Percentiles rank a stretch among this genome's conserved stretches.
These are phyloP conservation scores for Timema cristinae DNA, from an alignment of 2,888 invertebrate species.

Conservation along the genomic window DNA sequence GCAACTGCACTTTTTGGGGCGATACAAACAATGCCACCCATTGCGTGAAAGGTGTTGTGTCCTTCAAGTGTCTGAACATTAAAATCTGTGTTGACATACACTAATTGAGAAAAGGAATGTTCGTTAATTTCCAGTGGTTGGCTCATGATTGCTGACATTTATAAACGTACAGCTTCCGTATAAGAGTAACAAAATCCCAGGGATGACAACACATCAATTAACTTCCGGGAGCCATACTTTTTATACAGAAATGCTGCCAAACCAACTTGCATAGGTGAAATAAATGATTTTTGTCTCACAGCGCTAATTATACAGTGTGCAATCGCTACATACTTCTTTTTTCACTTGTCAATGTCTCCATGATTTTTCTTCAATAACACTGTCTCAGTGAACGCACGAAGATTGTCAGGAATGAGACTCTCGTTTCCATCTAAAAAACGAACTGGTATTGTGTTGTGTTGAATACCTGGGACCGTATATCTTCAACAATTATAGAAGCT, in stretches of 20 bases:
- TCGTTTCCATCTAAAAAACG: too few species aligned
- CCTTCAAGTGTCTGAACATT: constrained; percentile 4
- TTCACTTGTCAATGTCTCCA: too few species aligned
- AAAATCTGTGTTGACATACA: neutral
- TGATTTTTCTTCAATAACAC: too few species aligned
- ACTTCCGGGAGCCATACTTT: neutral
- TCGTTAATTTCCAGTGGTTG: neutral
- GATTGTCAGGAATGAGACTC: too few species aligned
- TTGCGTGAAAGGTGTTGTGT: neutral
- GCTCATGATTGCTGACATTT: neutral
- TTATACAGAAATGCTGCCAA: constrained; percentile 7
- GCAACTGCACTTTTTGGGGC: neutral
- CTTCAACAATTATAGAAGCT: too few species aligned
- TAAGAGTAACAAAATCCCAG: constrained; percentile 6
- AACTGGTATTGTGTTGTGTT: too few species aligned
- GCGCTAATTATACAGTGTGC: neutral
- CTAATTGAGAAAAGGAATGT: neutral
- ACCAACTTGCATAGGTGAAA: neutral
- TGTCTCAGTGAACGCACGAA: too few species aligned
- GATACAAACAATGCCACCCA: neutral
- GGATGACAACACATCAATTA: neutral
- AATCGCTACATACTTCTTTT: too few species aligned
- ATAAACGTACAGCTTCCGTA: neutral
- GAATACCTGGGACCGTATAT: too few species aligned
- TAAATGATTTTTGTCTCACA: neutral